Evolutionary conservation across 2,888 invertebrate genomes (phyloP).

Genomic region (Leptopilina myrica): DNA sequence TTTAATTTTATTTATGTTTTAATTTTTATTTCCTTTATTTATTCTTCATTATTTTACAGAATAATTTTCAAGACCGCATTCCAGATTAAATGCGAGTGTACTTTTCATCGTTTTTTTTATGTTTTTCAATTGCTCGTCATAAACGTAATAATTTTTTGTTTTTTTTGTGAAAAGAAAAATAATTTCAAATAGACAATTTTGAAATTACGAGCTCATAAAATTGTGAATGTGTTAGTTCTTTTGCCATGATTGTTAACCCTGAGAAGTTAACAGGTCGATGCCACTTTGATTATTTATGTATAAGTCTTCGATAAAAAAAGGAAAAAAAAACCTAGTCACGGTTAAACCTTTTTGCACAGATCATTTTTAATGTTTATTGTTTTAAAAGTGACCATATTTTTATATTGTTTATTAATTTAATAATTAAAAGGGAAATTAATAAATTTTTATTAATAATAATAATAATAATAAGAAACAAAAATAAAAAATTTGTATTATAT

Average conservation of each 20-base stretch:
- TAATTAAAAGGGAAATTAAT: no score
- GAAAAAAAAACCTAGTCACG: constrained; percentile 14
- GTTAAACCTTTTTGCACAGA: constrained; percentile 2
- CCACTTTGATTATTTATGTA: constrained; percentile 7
- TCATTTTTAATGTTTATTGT: background rate
- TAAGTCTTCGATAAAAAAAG: constrained; percentile 24
- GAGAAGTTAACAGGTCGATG: constrained; percentile 33
- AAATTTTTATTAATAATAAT: no score
- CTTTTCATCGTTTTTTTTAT: background rate
- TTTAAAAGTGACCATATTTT: background rate
- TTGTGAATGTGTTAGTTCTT: background rate
- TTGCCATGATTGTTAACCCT: constrained; percentile 31
- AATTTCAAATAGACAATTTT: constrained; percentile 14
- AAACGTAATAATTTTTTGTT: background rate
- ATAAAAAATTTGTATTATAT: no score
- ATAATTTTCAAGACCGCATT: background rate
- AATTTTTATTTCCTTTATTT: background rate
- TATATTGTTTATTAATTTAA: background rate
- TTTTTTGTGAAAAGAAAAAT: constrained; percentile 1
- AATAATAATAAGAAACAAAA: no score
- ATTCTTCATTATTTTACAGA: background rate
- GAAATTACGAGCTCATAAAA: constrained; percentile 4
- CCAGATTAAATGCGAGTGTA: no score
- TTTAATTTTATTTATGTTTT: background rate
- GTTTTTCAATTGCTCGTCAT: background rate